These are phyloP conservation scores for Dimorphilus gyrociliatus DNA, from an alignment of 2,888 invertebrate genomes.

Conservation along the genomic window DNA sequence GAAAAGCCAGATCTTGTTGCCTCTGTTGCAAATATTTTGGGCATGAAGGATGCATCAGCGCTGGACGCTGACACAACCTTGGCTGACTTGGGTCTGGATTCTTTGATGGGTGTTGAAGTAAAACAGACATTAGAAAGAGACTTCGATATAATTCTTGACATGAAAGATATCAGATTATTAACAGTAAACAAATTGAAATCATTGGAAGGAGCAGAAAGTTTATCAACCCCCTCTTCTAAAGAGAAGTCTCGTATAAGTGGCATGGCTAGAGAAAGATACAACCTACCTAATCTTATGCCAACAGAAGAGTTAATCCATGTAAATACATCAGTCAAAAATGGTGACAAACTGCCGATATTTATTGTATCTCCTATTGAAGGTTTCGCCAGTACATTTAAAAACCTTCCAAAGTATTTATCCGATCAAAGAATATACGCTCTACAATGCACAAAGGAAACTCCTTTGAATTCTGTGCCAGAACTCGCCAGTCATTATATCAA, in stretches of 20 bases:
- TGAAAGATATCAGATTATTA: conserved; percentile 65
- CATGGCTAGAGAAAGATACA: conserved; percentile 11
- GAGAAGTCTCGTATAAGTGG: conserved; percentile 3
- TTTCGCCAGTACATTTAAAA: too few relatives aligned
- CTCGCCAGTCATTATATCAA: conserved; percentile 46
- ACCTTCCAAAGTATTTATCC: too few relatives aligned
- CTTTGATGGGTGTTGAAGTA: conserved; percentile 95
- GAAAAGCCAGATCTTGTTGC: conserved; percentile 51
- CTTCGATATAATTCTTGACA: conserved; percentile 72
- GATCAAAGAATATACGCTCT: too few relatives aligned
- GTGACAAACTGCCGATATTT: conserved; percentile 19
- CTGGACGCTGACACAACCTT: conserved; percentile 59
- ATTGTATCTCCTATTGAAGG: conserved; percentile 37
- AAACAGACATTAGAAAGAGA: conserved; percentile 84
- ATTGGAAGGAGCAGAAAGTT: neutral
- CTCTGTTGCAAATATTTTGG: conserved; percentile 71
- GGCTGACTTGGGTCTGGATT: conserved; percentile 92
- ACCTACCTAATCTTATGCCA: conserved; percentile 48
- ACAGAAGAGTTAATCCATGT: conserved; percentile 50
- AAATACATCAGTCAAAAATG: conserved; percentile 9
- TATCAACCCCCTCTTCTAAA: neutral
- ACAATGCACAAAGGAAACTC: conserved; percentile 64
- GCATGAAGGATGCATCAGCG: conserved; percentile 66
- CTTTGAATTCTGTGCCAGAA: conserved; percentile 52
- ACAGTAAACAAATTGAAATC: conserved; percentile 14